Percentiles rank a stretch among this genome's conserved stretches.
Conservation (phyloP, 2,888 invertebrate genomes). For the Polyploca ridens region DNA sequence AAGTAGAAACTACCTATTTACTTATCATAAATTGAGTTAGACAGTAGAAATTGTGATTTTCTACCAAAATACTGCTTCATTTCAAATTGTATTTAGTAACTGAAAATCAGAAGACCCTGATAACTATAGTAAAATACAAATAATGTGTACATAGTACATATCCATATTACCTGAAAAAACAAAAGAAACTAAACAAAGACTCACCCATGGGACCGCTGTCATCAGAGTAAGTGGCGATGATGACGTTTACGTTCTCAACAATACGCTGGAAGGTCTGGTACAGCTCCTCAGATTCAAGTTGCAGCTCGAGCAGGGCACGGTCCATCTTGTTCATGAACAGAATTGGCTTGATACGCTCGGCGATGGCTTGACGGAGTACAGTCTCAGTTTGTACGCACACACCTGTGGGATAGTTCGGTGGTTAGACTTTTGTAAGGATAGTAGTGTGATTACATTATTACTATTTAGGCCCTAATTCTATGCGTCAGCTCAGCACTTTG, state of each 20-base stretch:
- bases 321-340: conserved; percentile 99
- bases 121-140: too few species aligned
- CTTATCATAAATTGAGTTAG: too few species aligned
- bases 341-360: conserved; percentile 99
- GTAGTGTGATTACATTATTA: too few species aligned
- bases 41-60: too few species aligned
- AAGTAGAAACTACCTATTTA: too few species aligned
- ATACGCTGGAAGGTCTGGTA: conserved; percentile 99
- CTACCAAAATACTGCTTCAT: too few species aligned
- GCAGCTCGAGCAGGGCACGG: conserved; percentile 98
- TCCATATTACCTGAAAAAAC: not conserved
- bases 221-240: conserved; percentile 99
- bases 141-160: too few species aligned
- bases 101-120: too few species aligned
- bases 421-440: not conserved
- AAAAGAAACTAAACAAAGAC: conserved; percentile 28
- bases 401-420: conserved; percentile 83
- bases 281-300: conserved; percentile 97
- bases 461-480: too few species aligned
- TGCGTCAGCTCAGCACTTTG: too few species aligned
- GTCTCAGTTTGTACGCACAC: conserved; percentile 99
- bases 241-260: conserved; percentile 99
- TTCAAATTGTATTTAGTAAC: too few species aligned
- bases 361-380: conserved; percentile 99
- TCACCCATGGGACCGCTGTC: conserved; percentile 98